These are phyloP conservation scores for Lucilia cuprina DNA, from an alignment of 1,140 invertebrate species.

Conservation along the genomic window DNA sequence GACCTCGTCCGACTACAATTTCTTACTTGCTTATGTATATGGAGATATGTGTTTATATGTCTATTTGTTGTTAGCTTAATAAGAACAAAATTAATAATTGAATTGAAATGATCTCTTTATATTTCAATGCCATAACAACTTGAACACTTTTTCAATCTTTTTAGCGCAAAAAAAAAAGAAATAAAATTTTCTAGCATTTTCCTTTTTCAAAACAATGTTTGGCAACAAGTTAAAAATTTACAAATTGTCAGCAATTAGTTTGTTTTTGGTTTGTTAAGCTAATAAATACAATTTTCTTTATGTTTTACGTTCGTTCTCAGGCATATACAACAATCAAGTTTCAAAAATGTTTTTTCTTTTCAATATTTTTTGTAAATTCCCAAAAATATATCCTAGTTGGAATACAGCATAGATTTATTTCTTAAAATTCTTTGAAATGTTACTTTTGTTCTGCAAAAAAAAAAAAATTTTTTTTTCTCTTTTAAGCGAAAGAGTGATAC, in stretches of 20 bases:
- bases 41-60: no score
- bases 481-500: not conserved
- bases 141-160: no score
- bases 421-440: not conserved
- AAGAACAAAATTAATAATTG: no score
- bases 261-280: constrained; percentile 14
- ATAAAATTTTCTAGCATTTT: not conserved
- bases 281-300: constrained; percentile 9
- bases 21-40: no score
- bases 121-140: no score
- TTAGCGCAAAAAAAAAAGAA: not conserved
- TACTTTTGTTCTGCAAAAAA: no score
- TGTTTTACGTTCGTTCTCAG: no score
- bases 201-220: not conserved
- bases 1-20: no score
- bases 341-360: not conserved
- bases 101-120: no score
- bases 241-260: constrained; percentile 1
- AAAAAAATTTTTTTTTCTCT: not conserved
- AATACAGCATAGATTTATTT: not conserved
- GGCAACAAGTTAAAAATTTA: constrained; percentile 4
- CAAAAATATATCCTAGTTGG: not conserved
- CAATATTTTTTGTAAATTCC: not conserved
- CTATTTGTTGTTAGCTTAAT: no score
- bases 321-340: no score